A percentile compares a stretch with the other conserved stretches of the same genome.
phyloP scores from a whole-genome alignment of 1,140 invertebrate species.

The Ericerus pela region DNA sequence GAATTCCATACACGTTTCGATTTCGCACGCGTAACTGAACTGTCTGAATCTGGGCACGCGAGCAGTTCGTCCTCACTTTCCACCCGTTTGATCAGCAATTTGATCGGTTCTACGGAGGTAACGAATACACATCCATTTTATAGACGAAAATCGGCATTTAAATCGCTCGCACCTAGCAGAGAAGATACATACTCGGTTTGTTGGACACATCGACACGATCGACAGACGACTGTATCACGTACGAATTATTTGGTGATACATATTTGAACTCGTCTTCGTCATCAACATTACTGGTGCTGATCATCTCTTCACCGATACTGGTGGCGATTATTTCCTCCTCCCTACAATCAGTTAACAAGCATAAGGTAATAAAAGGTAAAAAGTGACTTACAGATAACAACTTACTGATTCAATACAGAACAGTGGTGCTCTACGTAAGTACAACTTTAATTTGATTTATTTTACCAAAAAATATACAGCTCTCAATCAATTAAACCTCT shows the following conservation, averaged over 20 bases:
- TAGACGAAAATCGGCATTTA: too few relatives aligned
- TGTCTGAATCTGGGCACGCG: not conserved
- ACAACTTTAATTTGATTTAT: too few relatives aligned
- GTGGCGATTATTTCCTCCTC: not conserved
- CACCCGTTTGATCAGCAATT: not conserved
- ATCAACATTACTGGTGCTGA: not conserved
- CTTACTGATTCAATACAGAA: too few relatives aligned
- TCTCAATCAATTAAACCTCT: too few relatives aligned
- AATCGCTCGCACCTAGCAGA: not conserved
- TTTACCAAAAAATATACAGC: too few relatives aligned
- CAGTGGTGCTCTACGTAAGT: too few relatives aligned
- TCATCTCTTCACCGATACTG: not conserved
- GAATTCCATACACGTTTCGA: conserved; percentile 2
- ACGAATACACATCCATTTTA: too few relatives aligned
- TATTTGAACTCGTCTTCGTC: conserved; percentile 1
- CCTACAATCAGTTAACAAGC: not conserved
- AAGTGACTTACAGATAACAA: too few relatives aligned
- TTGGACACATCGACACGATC: not conserved
- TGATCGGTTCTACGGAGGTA: not conserved
- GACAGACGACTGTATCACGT: not conserved
- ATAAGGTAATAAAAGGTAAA: too few relatives aligned
- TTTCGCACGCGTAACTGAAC: not conserved
- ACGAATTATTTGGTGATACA: not conserved
- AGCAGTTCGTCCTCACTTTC: not conserved
- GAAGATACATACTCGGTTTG: not conserved